Evolutionary conservation across 2,888 invertebrate genomes (phyloP).

Genomic region (Automeris io): DNA sequence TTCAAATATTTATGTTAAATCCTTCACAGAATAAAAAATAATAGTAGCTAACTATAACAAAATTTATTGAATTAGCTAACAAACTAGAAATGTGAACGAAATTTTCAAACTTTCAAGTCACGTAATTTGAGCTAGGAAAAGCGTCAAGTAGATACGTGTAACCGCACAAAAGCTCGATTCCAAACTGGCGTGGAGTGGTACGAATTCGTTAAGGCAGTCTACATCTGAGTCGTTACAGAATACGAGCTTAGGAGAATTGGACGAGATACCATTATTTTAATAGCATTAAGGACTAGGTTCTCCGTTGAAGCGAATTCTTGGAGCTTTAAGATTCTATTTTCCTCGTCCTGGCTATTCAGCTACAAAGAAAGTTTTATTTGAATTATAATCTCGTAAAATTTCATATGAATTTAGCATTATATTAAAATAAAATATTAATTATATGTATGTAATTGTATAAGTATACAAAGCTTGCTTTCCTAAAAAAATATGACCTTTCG

Average conservation of each 20-base stretch:
- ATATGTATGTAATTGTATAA: not conserved
- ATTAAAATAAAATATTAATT: not conserved
- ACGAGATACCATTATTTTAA: slow-evolving; percentile 5
- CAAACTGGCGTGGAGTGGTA: not conserved
- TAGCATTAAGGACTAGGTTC: not conserved
- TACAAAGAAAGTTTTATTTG: not conserved
- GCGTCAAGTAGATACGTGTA: not conserved
- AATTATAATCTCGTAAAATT: not conserved
- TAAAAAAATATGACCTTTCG: too few relatives aligned
- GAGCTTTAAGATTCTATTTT: not conserved
- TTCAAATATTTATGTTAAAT: not conserved
- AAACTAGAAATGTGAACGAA: not conserved
- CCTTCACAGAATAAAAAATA: not conserved
- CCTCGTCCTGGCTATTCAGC: not conserved
- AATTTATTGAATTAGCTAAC: not conserved
- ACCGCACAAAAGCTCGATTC: not conserved
- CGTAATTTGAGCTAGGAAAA: not conserved
- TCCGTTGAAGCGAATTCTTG: not conserved
- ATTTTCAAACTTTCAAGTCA: not conserved
- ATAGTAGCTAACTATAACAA: not conserved
- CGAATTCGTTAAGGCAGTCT: slow-evolving; percentile 2
- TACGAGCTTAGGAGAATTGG: slow-evolving; percentile 3
- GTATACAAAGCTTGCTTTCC: too few relatives aligned
- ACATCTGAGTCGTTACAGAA: slow-evolving; percentile 3
- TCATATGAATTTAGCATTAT: not conserved